Percentiles rank a stretch among this genome's conserved stretches.
Evolutionary conservation across 2,888 invertebrate species (phyloP).

Genomic region (Arctia plantaginis): DNA sequence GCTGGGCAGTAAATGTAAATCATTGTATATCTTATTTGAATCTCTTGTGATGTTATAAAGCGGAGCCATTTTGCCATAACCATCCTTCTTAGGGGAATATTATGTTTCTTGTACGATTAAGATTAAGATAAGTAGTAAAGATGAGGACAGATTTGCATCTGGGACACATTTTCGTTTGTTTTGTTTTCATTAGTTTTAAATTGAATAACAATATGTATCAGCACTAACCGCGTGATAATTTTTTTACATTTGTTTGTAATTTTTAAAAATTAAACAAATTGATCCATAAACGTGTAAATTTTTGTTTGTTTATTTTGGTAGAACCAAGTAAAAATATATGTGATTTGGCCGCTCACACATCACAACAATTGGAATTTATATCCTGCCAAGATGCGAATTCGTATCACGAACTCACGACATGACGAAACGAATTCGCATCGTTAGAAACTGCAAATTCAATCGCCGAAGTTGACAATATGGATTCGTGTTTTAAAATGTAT

Average conservation of each 20-base stretch:
- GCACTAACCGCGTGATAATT: not conserved
- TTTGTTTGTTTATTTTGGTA: too few species aligned
- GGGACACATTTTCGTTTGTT: not conserved
- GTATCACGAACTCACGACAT: not conserved
- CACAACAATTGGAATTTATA: too few species aligned
- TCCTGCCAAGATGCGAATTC: not conserved
- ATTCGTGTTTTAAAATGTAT: not conserved
- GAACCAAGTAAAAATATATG: too few species aligned
- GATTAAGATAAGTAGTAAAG: constrained; percentile 5
- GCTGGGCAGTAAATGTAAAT: constrained; percentile 40
- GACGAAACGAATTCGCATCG: not conserved
- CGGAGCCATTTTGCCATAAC: constrained; percentile 12
- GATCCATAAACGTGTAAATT: too few species aligned
- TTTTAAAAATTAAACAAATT: too few species aligned
- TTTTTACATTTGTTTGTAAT: not conserved
- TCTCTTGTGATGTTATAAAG: constrained; percentile 23
- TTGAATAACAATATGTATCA: not conserved
- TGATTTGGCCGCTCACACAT: too few species aligned
- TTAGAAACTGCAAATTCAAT: not conserved
- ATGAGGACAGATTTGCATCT: not conserved
- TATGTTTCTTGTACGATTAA: constrained; percentile 16
- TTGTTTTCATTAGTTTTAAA: not conserved
- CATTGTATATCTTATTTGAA: constrained; percentile 39
- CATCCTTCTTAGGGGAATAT: constrained; percentile 4
- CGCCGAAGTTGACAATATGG: too few species aligned